Evolutionary conservation across 2,797 vertebrate genomes (phyloP), one percentile per base, ranked within the genome.

Genomic region (Parotocinclus haroldoi): DNA sequence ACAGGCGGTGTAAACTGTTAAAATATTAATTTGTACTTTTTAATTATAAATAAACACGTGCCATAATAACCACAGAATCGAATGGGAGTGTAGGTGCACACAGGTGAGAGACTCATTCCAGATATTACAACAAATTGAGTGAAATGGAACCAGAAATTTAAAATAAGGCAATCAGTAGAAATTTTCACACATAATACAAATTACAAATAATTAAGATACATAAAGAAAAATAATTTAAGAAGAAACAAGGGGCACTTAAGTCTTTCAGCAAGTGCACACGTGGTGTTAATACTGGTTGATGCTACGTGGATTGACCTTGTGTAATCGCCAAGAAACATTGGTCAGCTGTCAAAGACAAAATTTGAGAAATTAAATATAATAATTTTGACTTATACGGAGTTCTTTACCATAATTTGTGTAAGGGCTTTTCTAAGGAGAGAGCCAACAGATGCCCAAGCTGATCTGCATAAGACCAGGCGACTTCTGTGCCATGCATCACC

Each of bases 1-100:
- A 90, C 86, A 91, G 86, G 86, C 82, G 86, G 79, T 80, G 78
- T 82, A 79, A 78, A 65, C 71, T 78, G 79, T 78, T 84, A 76
- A 81, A 82, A 85, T 80, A 83, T 76, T 4, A 82, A 81, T 63
- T 74, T 75, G 81, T 73, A 74, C 63, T 74, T 76, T 82, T 76
- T 82, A 75, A 52, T 58, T 76, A 80, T 81, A 82, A 83, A 84
- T 86, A 82, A 78, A 82, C 79, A 73, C 79, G 64, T 67, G 63
- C 75, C 66, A 63, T 63, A 50, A 54, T 65, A 69, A 73, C 69
- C 73, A 73, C 66, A 72, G 66, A 74, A 62, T 72, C 40, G 52
- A 64, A 52, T 56, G 10, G 36, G 66, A 79, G 81, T 85, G 66
- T 77, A 79, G 84, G 84, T 71, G 78, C 81, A 76, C 72, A 75